Evolutionary conservation across 64 coral and sea anemone species (phyloP), one percentile per base, ranked within the genome.

Genomic region (Actinia tenebrosa): DNA sequence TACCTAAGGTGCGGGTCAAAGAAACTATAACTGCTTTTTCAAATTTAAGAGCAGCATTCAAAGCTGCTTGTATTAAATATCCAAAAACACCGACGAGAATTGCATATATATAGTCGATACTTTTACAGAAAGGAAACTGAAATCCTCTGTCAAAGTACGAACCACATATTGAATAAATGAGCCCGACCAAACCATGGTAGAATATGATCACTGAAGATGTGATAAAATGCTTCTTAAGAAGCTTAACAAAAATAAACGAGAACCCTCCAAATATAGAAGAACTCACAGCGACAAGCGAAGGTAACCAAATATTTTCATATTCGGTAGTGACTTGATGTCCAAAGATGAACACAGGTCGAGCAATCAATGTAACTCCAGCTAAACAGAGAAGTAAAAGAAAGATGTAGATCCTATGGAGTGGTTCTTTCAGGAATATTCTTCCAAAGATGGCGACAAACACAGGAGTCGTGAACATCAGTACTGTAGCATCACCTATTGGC

Each of bases 381-480:
- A 93, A 82, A 78, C 92, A 79, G 14, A 87, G 44, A 0, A 89
- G 7, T 23, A 80, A 53, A 43, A 87, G 69, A 75, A 89, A 20
- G 1, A 83, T 52, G 20, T 93, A 83, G 83, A 93, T 89, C 71
- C 46, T 79, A 23, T 60, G 83, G 16, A 86, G 78, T 50, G 77
- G 80, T 30, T 93, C 92, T 42, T 86, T 89, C 2, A 93, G 84
- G 56, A 93, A 89, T 13, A 93, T 81, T 23, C 85, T 80, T 23
- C 44, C 92, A 71, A 93, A 30, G 8, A 93, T 59, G 13, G 87
- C 88, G 19, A 88, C 89, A 18, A 56, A 87, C 22, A 89, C 56
- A 0, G 92, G 92, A 7, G 84, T 82, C 13, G 88, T 89, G 53
- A 89, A 93, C 63, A 93, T 71, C 46, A 93, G 86, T 9, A 93